Conservation (phyloP, 2,797 vertebrate genomes). For the Cryptoprocta ferox region DNA sequence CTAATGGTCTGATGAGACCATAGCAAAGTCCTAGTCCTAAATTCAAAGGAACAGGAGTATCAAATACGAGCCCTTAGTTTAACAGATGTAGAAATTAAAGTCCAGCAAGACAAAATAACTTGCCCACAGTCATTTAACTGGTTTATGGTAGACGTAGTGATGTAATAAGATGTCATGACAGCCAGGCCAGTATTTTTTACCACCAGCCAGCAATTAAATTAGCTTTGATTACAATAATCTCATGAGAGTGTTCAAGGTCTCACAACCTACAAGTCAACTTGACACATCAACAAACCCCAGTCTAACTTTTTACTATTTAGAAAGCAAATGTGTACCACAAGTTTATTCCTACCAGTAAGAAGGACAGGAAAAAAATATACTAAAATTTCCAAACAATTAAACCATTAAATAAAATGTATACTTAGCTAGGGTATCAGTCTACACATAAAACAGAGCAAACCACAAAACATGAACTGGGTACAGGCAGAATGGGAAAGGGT, state of each 20-base stretch:
- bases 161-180: not conserved
- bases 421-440: not conserved
- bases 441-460: not conserved
- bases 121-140: not conserved
- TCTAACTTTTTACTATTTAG: not conserved
- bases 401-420: conserved; percentile 61
- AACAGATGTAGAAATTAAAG: not conserved
- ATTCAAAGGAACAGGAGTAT: not conserved
- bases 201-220: not conserved
- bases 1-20: not conserved
- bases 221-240: not conserved
- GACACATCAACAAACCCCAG: not conserved
- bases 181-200: not conserved
- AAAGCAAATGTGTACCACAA: not conserved
- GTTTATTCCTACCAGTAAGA: not conserved
- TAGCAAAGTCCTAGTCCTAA: not conserved
- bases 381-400: not conserved
- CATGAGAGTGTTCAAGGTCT: not conserved
- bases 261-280: not conserved
- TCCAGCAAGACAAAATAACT: not conserved
- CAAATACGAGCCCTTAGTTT: not conserved
- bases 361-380: not conserved
- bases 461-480: not conserved
- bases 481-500: rapidly evolving
- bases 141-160: not conserved